Evolutionary conservation across 2,113 vertebrate genomes (phyloP), one percentile per base, ranked within the genome.

Genomic region (Oceanites oceanicus): DNA sequence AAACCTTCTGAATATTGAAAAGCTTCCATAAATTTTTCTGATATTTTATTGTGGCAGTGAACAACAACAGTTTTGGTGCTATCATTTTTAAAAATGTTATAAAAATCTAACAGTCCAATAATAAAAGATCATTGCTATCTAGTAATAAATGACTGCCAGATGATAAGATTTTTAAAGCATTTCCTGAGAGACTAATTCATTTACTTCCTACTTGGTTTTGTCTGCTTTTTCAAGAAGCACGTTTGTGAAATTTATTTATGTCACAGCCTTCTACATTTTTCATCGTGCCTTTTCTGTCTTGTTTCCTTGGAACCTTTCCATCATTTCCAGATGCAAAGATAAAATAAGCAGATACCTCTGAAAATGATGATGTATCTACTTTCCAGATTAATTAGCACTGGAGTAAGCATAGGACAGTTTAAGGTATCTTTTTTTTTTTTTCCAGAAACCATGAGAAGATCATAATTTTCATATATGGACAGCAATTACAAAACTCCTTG

Each of bases 61-160:
- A 88, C 59, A 93, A 95, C 83, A 97, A 84, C 62, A 82, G 61
- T 62, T 76, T 42, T 71, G 50, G 32, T 86, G 68, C 68, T 86
- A 90, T 84, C 25, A 87, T 96, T 94, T 96, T 56, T 47, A 87
- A 95, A 94, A 89, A 89, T 78, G 81, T 92, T 83, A 91, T 90
- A 91, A 94, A 96, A 95, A 89, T 56, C 73, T 87, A 94, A 92
- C 61, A 92, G 68, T 91, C 61, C 2, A 7, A 91, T 95, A 96
- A 96, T 93, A 96, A 96, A 96, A 86, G 30, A 81, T 97, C 90
- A 95, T 87, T 93, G 84, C 86, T 78, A 79, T 52, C 74, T 70
- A 52, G 72, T 90, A 96, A 85, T 91, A 94, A 95, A 93, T 72
- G 79, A 62, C 68, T 95, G 38, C 58, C 72, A 91, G 96, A 84